Evolutionary conservation across 2,797 vertebrate species (phyloP).

Genomic region (Acomys russatus): DNA sequence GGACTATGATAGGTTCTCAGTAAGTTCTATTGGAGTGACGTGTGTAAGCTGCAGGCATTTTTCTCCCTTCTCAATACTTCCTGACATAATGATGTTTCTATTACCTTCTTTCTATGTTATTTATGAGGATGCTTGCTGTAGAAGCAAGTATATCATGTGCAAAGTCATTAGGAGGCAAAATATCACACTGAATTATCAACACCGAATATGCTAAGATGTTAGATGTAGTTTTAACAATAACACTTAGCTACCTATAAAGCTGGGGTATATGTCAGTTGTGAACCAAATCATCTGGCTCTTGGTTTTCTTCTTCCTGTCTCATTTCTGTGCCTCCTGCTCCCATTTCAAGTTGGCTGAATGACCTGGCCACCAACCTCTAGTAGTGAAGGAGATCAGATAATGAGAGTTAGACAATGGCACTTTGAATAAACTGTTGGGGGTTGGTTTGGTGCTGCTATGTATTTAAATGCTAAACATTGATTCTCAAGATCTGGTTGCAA

Average conservation of each 20-base stretch:
- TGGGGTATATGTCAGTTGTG: background rate
- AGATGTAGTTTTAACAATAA: conserved; percentile 66
- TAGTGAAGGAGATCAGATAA: conserved; percentile 18
- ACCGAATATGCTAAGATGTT: conserved; percentile 48
- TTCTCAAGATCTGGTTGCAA: no score
- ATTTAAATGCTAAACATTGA: no score
- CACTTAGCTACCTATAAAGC: conserved; percentile 36
- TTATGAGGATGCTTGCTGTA: conserved; percentile 59
- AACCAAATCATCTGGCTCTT: background rate
- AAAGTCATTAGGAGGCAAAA: conserved; percentile 68
- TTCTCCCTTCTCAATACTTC: background rate
- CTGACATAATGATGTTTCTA: conserved; percentile 14
- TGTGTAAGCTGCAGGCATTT: background rate
- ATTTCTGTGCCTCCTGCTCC: background rate
- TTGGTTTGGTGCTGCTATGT: no score
- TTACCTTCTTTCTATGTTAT: conserved; percentile 12
- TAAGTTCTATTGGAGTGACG: conserved; percentile 21
- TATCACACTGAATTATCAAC: conserved; percentile 61
- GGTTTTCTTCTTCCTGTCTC: background rate
- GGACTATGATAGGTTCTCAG: background rate
- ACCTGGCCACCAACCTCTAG: background rate
- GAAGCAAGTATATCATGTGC: conserved; percentile 55
- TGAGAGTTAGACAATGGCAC: background rate
- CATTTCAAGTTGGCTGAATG: background rate
- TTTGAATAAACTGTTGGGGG: background rate